Evolutionary conservation across 2,888 invertebrate genomes (phyloP).

Genomic region (Lithophane semibrunnea): DNA sequence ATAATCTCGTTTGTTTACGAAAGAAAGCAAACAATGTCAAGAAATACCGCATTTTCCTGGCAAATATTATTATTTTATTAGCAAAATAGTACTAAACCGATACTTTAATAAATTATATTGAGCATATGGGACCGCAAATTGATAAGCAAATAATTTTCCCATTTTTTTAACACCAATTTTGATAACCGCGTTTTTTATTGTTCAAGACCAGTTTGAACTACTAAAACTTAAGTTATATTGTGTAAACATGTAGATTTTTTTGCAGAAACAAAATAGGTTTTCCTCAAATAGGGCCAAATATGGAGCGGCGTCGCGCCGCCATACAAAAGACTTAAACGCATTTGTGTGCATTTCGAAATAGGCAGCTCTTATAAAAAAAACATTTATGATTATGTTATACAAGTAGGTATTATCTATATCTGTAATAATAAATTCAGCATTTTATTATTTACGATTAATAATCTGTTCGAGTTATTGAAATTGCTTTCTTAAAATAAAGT

Average conservation of each 20-base stretch:
- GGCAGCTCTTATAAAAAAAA: conserved; percentile 25
- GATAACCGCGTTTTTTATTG: neutral
- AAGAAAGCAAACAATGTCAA: conserved; percentile 20
- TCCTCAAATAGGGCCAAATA: conserved; percentile 43
- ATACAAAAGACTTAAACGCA: conserved; percentile 86
- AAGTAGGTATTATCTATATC: conserved; percentile 32
- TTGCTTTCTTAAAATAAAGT: conserved; percentile 18
- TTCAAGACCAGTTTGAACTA: neutral
- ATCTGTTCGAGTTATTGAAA: conserved; percentile 41
- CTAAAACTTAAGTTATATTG: conserved; percentile 9
- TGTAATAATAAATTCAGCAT: conserved; percentile 34
- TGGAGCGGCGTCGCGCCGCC: conserved; percentile 58
- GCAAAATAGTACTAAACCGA: conserved; percentile 26
- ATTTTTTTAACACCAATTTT: neutral
- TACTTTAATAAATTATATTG: conserved; percentile 17
- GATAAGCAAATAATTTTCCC: conserved; percentile 16
- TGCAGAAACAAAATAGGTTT: conserved; percentile 6
- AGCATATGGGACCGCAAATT: conserved; percentile 22
- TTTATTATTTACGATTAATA: conserved; percentile 41
- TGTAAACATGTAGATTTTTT: conserved; percentile 5
- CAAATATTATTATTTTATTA: no score
- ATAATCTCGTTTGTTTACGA: conserved; percentile 14
- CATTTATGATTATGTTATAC: conserved; percentile 38
- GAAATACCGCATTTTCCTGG: conserved; percentile 15
- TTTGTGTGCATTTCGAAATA: conserved; percentile 41